Base-by-base conservation (phyloP, 2,797 vertebrate species). In the Silurus lanzhouensis region DNA sequence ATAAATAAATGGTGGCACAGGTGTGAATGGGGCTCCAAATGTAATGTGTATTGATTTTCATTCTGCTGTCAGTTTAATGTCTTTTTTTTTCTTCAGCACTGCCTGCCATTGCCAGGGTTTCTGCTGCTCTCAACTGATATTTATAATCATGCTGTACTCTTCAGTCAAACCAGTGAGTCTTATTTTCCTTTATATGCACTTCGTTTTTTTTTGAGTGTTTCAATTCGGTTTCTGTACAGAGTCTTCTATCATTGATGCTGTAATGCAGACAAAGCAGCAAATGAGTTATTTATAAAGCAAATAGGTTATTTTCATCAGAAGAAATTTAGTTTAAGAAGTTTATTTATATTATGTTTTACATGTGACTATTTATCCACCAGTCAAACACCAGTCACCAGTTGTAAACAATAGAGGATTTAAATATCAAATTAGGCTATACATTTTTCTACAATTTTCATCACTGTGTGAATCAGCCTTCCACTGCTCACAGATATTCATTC, bases 21-120 rank as follows among this genome's bases (percentile, higher is more conserved):
- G 22, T 80, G 78, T 64, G 61, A 66, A 46, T 19, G 44, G 22
- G 14, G 20, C 78, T 17, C 13, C 15, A 67, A 12, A 52, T 66
- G 5, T 6, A 55, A 55, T 55, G 46, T 27, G 9, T 31, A 67
- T 81, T 55, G 20, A 19, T 48, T 52, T 87, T 79, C 58, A 38
- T 57, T 55, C n/a, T 68, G 10, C 46, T 64, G 44, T 82, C 8
- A 27, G 20, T 25, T 3, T 38, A 22, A 63, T 84, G 84, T 55
- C 64, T 79, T 86, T 63, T 85, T 57, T 82, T 13, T 90, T 7
- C 48, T 82, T 64, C 88, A 99, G 98, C 98, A 99, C 0, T 98
- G 94, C 0, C 92, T 99, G 82, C 98, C 98, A 0, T 94, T 99
- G 78, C 98, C 98, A 0, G 97, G 97, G 2, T 99, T 99, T 91